phyloP scores from a whole-genome alignment of 1,140 invertebrate species.

The Lepidostoma basale region DNA sequence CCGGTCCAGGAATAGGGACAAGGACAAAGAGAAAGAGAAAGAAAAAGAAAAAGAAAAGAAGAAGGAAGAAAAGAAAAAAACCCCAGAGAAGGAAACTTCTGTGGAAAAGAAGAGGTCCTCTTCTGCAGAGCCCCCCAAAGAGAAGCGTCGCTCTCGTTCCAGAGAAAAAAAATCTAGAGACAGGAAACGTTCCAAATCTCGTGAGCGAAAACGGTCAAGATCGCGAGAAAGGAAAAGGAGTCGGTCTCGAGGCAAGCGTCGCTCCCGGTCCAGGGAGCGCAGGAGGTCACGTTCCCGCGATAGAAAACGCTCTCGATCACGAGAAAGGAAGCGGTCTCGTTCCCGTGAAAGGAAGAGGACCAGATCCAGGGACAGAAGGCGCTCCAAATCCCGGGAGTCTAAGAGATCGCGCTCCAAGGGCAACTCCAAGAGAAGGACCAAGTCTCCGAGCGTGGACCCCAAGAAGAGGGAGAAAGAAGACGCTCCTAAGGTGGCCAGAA shows the following conservation, averaged over 20 bases:
- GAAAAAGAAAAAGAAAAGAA: constrained; percentile 53
- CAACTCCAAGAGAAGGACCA: constrained; percentile 37
- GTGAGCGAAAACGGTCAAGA: constrained; percentile 57
- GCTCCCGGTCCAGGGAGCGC: constrained; percentile 55
- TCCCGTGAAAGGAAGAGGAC: constrained; percentile 56
- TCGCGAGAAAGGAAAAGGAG: constrained; percentile 52
- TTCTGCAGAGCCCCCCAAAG: constrained; percentile 40
- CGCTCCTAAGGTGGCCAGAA: constrained; percentile 35
- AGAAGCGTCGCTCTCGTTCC: constrained; percentile 40
- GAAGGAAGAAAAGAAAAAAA: constrained; percentile 53
- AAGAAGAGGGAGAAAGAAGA: constrained; percentile 32
- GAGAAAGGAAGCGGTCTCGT: constrained; percentile 52
- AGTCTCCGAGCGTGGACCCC: constrained; percentile 37
- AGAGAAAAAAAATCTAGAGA: constrained; percentile 49
- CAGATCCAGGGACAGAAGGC: constrained; percentile 55
- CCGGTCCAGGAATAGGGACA: constrained; percentile 51
- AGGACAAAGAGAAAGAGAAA: constrained; percentile 54
- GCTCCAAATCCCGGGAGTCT: constrained; percentile 53
- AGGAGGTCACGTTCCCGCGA: constrained; percentile 58
- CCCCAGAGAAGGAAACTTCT: constrained; percentile 47
- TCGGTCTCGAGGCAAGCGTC: constrained; percentile 53
- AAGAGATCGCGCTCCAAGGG: constrained; percentile 55
- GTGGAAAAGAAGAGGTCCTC: constrained; percentile 41
- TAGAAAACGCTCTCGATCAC: constrained; percentile 53
- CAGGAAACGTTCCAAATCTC: constrained; percentile 58